phyloP scores from a whole-genome alignment of 2,888 invertebrate genomes.

The Agrotis ipsilon region DNA sequence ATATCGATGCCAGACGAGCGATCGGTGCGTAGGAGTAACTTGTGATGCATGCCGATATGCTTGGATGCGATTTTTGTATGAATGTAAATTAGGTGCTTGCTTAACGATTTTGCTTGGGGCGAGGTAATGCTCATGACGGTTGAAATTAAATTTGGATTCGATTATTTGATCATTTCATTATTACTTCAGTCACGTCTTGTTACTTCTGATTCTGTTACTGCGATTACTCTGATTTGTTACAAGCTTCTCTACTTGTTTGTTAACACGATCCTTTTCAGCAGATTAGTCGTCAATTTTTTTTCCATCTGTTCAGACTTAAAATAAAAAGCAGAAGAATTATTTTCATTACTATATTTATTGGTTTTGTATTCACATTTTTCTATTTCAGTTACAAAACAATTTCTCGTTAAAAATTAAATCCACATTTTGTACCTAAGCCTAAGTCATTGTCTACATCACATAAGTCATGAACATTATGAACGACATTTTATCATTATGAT shows the following conservation, averaged over 20 bases:
- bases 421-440: slow-evolving; percentile 86
- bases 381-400: slow-evolving; percentile 90
- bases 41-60: slow-evolving; percentile 54
- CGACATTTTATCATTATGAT: slow-evolving; percentile 57
- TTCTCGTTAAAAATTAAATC: slow-evolving; percentile 83
- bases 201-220: neutral
- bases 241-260: neutral
- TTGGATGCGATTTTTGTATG: slow-evolving; percentile 59
- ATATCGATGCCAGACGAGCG: slow-evolving; percentile 83
- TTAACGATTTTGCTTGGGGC: slow-evolving; percentile 35
- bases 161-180: neutral
- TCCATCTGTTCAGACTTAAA: neutral
- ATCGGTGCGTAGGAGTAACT: slow-evolving; percentile 70
- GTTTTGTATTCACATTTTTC: slow-evolving; percentile 89
- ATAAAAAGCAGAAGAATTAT: slow-evolving; percentile 37
- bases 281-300: no score
- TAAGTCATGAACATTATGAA: slow-evolving; percentile 72
- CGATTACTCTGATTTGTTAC: neutral
- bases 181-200: neutral
- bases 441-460: slow-evolving; percentile 89
- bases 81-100: slow-evolving; percentile 42
- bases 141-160: slow-evolving; percentile 25
- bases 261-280: neutral
- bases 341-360: slow-evolving; percentile 87
- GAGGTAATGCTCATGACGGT: slow-evolving; percentile 11